phyloP scores from a whole-genome alignment of 2,797 vertebrate genomes.

The Epinephelus malabaricus region DNA sequence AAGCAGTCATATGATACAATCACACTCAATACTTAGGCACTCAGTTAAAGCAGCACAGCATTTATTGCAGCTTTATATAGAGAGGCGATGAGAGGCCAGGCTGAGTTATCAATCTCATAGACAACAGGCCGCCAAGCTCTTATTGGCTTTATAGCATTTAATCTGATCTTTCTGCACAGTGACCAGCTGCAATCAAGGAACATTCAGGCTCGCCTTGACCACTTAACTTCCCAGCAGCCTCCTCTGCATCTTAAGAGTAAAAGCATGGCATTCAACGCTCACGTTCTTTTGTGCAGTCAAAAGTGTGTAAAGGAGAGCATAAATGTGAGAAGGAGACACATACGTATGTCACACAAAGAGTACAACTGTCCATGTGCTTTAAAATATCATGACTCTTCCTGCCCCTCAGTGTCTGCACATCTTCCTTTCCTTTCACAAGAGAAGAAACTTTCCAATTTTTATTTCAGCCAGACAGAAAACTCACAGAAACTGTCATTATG shows the following conservation, averaged over 20 bases:
- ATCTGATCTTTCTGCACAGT: constrained; percentile 37
- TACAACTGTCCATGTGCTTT: constrained; percentile 19
- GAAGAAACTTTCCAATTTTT: background rate
- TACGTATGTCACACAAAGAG: constrained; percentile 12
- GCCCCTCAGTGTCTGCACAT: background rate
- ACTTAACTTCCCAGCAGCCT: constrained; percentile 5
- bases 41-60: background rate
- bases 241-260: background rate
- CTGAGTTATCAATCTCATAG: constrained; percentile 33
- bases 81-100: constrained; percentile 12
- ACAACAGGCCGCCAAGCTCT: constrained; percentile 30
- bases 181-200: constrained; percentile 41
- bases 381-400: constrained; percentile 18
- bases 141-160: constrained; percentile 39
- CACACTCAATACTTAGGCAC: background rate
- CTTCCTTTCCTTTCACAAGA: background rate
- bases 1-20: background rate
- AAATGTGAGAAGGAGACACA: background rate
- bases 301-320: background rate
- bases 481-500: constrained; percentile 2
- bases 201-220: constrained; percentile 13
- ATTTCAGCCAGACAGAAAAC: constrained; percentile 12
- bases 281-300: constrained; percentile 8
- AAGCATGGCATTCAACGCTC: constrained; percentile 5
- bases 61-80: constrained; percentile 33